Base-by-base conservation (phyloP, 1,140 invertebrate species). In the Drosophila ohnishii region DNA sequence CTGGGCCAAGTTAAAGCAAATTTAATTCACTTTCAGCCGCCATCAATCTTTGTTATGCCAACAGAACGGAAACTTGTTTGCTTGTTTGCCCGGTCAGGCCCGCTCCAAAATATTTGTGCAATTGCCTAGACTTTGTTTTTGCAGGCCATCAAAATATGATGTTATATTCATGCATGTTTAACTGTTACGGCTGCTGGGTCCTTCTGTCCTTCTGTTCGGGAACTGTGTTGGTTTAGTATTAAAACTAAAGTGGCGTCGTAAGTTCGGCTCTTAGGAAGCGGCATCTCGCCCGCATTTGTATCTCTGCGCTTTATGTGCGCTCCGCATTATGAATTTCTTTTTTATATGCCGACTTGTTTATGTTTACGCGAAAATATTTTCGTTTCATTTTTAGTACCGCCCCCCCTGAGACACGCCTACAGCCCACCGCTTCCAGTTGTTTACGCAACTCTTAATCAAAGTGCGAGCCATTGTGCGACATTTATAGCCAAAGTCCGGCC, bases 331-430 rank as follows among this genome's bases (percentile, higher is more conserved):
- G 80, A 75, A 76, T 72, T 71, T 53, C 55, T 28, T 47, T 74
- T 78, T 78, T 76, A 79, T 86, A 50, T 42, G 66, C 56, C 44
- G 16, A 70, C 64, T 67, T 79, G 63, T 77, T 76, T 69, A 76
- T 87, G 83, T 82, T 87, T 81, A 82, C 79, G 63, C 82, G 66
- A 81, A 75, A 75, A 85, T 82, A 83, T 86, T 82, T 86, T 74
- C 47, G 47, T 79, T 86, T 87, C 83, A 86, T 87, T 82, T 86
- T 82, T 81, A 86, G 67, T 78, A 51, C 19, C 13, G 13, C 30
- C 28, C 3, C 55, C 22, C 30, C 62, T 14, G 16, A 32, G 50
- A 16, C 32, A 35, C 28, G 35, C 50, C 51, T 13, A 22, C 7
- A 8, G 47, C 14, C 22, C 32, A 37, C 22, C 35, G 59, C 57